Conservation (phyloP, 2,888 invertebrate species). For the Platerodrilus igneus region DNA sequence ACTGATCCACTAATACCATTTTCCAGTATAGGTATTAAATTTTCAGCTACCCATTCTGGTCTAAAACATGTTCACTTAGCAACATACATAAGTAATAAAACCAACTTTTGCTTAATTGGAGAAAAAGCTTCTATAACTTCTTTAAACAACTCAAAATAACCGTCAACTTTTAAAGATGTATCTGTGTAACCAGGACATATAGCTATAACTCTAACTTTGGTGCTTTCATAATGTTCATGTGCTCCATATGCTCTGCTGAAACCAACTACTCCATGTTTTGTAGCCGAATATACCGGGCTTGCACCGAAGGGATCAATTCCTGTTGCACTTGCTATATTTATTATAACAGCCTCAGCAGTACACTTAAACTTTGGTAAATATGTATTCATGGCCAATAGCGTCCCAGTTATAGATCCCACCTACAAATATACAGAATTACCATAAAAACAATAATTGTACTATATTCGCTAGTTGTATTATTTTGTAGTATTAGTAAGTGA, state of each 20-base stretch:
- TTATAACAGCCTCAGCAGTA: slow-evolving; percentile 26
- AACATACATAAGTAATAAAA: too few species aligned
- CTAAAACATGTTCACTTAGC: too few species aligned
- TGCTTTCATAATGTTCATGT: slow-evolving; percentile 12
- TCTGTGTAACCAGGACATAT: slow-evolving; percentile 23
- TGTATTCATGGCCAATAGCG: slow-evolving; percentile 25
- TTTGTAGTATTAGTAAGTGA: too few species aligned
- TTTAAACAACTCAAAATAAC: too few species aligned
- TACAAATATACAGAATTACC: too few species aligned
- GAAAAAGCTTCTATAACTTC: too few species aligned
- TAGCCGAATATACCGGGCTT: slow-evolving; percentile 12
- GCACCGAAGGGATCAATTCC: slow-evolving; percentile 18
- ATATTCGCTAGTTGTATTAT: too few species aligned
- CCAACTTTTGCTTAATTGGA: too few species aligned
- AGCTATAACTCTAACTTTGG: slow-evolving; percentile 22
- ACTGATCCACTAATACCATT: background rate
- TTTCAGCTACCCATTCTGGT: background rate
- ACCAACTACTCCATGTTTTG: slow-evolving; percentile 19
- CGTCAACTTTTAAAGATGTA: too few species aligned
- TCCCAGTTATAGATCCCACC: slow-evolving; percentile 26
- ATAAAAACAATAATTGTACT: too few species aligned
- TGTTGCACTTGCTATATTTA: slow-evolving; percentile 29
- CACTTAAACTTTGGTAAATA: slow-evolving; percentile 31
- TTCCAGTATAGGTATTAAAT: background rate
- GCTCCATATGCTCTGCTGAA: slow-evolving; percentile 19